phyloP scores from a whole-genome alignment of 2,797 vertebrate species.

The Euthynnus affinis region DNA sequence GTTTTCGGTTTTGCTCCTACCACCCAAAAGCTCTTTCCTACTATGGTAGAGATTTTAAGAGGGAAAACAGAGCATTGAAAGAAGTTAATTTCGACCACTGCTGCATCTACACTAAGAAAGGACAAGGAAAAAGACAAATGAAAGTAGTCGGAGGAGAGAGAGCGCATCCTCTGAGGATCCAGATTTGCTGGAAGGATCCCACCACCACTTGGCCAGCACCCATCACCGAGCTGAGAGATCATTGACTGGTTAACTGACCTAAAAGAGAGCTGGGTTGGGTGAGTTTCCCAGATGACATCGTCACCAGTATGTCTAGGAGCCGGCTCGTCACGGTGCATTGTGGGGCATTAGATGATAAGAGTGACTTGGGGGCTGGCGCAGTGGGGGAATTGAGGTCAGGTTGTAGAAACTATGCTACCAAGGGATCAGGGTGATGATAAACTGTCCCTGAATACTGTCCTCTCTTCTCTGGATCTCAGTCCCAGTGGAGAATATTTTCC shows the following conservation, averaged over 20 bases:
- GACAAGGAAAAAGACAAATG: slow-evolving; percentile 8
- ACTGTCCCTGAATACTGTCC: background rate
- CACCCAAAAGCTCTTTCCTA: slow-evolving; percentile 65
- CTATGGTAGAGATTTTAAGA: background rate
- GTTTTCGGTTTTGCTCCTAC: background rate
- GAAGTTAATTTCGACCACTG: slow-evolving; percentile 17
- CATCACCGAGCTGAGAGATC: slow-evolving; percentile 58
- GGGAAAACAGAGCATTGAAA: slow-evolving; percentile 13
- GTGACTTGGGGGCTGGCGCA: background rate
- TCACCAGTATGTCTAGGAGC: slow-evolving; percentile 7
- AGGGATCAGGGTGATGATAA: background rate
- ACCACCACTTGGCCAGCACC: slow-evolving; percentile 72
- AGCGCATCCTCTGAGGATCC: slow-evolving; percentile 18
- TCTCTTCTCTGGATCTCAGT: slow-evolving; percentile 49
- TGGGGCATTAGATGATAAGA: slow-evolving; percentile 7
- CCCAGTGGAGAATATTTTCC: slow-evolving; percentile 11
- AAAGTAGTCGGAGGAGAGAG: slow-evolving; percentile 8
- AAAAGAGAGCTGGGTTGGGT: slow-evolving; percentile 32
- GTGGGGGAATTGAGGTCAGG: background rate
- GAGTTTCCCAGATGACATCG: slow-evolving; percentile 41
- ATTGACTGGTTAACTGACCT: slow-evolving; percentile 75
- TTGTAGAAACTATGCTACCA: slow-evolving; percentile 21
- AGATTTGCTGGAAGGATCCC: slow-evolving; percentile 52
- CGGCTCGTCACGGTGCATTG: slow-evolving; percentile 8
- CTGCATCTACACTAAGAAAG: slow-evolving; percentile 35